These are phyloP conservation scores for Euura lappo DNA, from an alignment of 1,140 invertebrate species.

Conservation along the genomic window DNA sequence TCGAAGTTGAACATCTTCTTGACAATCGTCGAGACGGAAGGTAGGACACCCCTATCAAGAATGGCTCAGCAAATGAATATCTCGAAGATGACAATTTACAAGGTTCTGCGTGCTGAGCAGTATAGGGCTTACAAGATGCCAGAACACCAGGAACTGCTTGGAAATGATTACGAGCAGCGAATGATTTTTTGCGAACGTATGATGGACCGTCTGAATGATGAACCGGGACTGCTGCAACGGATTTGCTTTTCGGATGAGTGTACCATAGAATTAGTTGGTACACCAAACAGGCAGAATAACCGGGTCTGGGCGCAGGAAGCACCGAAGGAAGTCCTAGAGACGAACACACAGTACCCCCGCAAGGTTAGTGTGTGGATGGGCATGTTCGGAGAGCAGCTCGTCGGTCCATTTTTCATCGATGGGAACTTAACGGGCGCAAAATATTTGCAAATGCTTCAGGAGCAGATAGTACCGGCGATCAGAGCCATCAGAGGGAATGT, in stretches of 20 bases:
- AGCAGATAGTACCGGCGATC: constrained; percentile 28
- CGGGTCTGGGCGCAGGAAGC: constrained; percentile 39
- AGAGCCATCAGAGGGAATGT: constrained; percentile 3
- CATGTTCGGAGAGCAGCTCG: constrained; percentile 38
- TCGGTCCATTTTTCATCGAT: constrained; percentile 44
- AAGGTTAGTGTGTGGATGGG: constrained; percentile 47
- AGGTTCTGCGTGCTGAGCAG: no score
- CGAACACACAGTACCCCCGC: constrained; percentile 38
- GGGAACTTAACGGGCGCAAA: constrained; percentile 31
- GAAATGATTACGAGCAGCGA: constrained; percentile 28
- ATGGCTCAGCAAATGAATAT: background rate
- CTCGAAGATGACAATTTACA: background rate
- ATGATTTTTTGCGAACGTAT: constrained; percentile 31
- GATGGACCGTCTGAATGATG: constrained; percentile 29
- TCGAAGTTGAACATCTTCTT: no score
- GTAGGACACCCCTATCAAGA: no score
- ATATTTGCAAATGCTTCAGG: constrained; percentile 33
- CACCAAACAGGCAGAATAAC: constrained; percentile 30
- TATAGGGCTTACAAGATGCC: constrained; percentile 29
- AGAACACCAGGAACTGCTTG: constrained; percentile 27
- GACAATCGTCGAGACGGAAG: no score
- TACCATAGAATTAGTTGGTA: constrained; percentile 37
- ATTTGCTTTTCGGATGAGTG: constrained; percentile 38
- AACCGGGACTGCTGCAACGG: constrained; percentile 30
- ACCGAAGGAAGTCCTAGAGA: constrained; percentile 32